Conservation (phyloP, 2,113 vertebrate species). For the Pachyramphus minor region DNA sequence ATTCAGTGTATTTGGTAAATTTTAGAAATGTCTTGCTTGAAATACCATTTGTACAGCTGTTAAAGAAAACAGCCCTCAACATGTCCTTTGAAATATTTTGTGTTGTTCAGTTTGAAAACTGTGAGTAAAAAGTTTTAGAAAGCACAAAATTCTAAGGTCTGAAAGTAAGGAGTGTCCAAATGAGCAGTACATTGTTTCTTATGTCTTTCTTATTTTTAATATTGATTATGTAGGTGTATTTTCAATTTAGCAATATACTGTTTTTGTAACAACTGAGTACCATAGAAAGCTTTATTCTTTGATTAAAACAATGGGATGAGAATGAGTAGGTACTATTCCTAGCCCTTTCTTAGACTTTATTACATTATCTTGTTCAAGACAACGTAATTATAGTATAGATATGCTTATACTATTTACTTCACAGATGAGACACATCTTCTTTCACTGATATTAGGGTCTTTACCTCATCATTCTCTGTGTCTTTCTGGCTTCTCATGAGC, state of each 20-base stretch:
- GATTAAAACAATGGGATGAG: background rate
- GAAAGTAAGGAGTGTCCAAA: background rate
- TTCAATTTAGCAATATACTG: background rate
- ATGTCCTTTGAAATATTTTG: background rate
- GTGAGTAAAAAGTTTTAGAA: background rate
- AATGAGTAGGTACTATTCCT: background rate
- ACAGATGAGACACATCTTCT: background rate
- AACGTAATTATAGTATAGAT: background rate
- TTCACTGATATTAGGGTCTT: background rate
- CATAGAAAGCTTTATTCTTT: background rate
- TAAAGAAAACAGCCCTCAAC: background rate
- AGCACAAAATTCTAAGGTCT: background rate
- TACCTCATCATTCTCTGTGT: background rate
- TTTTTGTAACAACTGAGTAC: background rate
- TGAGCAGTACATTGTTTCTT: background rate
- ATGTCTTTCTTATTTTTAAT: background rate
- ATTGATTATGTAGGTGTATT: background rate
- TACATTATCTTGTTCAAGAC: background rate
- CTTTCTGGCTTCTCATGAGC: background rate
- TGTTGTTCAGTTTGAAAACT: background rate
- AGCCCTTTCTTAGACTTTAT: background rate
- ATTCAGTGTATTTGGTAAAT: background rate
- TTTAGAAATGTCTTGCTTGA: background rate
- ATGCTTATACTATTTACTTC: background rate
- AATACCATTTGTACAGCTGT: background rate